Conservation (phyloP, 2,113 vertebrate genomes). For the Riparia riparia region DNA sequence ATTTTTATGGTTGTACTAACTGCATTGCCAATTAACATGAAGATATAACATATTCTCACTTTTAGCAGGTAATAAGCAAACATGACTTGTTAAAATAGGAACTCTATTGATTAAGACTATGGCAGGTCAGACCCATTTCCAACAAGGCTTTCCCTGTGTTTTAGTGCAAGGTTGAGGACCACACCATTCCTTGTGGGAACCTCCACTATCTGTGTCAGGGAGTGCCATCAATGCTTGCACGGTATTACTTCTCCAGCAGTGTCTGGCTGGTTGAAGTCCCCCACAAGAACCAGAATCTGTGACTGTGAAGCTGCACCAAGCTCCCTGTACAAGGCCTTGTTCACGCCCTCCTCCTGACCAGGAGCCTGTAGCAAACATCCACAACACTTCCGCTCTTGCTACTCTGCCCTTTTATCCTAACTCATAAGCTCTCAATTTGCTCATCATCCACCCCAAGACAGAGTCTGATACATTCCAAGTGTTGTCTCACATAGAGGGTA, state of each 20-base stretch:
- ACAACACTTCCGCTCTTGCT: too few relatives aligned
- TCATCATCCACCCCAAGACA: neutral
- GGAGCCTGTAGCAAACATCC: neutral
- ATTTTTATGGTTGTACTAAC: neutral
- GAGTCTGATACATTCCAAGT: neutral
- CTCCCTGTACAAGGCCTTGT: fast-evolving
- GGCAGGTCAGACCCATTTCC: neutral
- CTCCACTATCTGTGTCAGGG: fast-evolving
- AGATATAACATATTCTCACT: neutral
- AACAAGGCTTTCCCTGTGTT: neutral
- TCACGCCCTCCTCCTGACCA: neutral
- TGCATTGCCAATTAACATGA: neutral
- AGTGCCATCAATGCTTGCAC: fast-evolving
- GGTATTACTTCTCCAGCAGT: neutral
- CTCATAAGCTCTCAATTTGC: neutral
- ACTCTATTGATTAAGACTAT: neutral
- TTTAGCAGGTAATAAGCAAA: neutral
- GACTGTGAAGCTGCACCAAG: neutral
- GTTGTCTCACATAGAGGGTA: neutral
- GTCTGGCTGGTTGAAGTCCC: neutral
- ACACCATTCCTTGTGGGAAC: neutral
- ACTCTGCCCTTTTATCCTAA: neutral
- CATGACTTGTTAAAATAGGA: neutral
- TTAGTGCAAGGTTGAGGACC: fast-evolving
- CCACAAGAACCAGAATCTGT: neutral